Percentiles rank a stretch among this genome's conserved stretches.
These are phyloP conservation scores for Crambe crambe DNA, from an alignment of 37 sponge, comb jelly and placozoan species.

Conservation along the genomic window DNA sequence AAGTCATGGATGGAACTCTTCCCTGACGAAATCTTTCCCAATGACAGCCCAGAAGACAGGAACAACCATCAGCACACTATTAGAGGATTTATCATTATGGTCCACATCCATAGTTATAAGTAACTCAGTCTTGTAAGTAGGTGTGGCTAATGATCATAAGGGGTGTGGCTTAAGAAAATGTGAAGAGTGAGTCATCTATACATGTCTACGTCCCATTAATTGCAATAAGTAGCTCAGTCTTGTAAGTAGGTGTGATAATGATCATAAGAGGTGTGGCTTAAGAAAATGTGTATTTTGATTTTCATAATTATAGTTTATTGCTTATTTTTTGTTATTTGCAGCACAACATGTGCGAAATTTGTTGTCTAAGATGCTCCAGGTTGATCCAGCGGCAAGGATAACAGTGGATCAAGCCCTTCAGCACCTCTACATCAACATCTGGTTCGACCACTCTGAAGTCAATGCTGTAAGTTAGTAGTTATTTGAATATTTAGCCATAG, in stretches of 20 bases:
- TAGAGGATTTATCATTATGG: not conserved
- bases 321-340: too few species aligned
- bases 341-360: conserved; percentile 49
- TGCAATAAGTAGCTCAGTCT: too few species aligned
- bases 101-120: too few species aligned
- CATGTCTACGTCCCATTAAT: not conserved
- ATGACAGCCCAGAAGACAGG: not conserved
- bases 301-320: too few species aligned
- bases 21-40: not conserved
- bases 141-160: too few species aligned
- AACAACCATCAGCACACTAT: not conserved
- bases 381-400: conserved; percentile 69
- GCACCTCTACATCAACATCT: conserved; percentile 85
- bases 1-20: not conserved
- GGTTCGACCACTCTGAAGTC: conserved; percentile 87
- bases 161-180: too few species aligned
- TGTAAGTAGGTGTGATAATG: too few species aligned
- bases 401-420: conserved; percentile 62
- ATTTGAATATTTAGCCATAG: too few species aligned
- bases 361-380: conserved; percentile 63
- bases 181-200: not conserved
- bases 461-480: conserved; percentile 82
- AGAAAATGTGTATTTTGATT: too few species aligned
- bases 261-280: too few species aligned
- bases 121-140: too few species aligned